phyloP scores from a whole-genome alignment of 2,113 vertebrate species.

The Nerophis ophidion region DNA sequence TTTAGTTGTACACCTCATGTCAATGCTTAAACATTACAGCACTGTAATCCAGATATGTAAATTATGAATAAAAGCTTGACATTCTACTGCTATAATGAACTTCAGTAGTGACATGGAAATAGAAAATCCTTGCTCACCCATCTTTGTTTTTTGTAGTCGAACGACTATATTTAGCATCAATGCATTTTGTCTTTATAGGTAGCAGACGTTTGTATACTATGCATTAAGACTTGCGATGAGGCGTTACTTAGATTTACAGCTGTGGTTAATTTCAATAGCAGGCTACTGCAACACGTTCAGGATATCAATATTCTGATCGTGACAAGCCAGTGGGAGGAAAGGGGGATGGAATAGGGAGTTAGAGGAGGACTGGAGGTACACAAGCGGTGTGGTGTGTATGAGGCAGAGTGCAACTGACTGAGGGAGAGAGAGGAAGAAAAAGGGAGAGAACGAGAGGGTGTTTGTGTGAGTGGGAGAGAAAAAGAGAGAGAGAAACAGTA shows the following conservation, averaged over 20 bases:
- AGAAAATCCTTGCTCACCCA: constrained; percentile 5
- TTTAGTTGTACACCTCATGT: constrained; percentile 28
- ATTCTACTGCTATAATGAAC: not conserved
- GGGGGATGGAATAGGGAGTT: constrained; percentile 47
- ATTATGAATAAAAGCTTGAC: constrained; percentile 39
- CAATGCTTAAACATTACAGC: constrained; percentile 44
- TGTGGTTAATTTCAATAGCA: constrained; percentile 62
- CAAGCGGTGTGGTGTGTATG: constrained; percentile 55
- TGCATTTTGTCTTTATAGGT: constrained; percentile 12
- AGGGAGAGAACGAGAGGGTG: constrained; percentile 57
- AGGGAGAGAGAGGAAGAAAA: constrained; percentile 53
- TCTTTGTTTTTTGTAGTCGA: not conserved
- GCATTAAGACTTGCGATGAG: constrained; percentile 25
- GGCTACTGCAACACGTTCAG: constrained; percentile 65
- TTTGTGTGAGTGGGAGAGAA: constrained; percentile 44
- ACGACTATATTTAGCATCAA: constrained; percentile 14
- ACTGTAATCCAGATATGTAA: constrained; percentile 34
- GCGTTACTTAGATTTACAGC: constrained; percentile 53
- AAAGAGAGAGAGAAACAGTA: constrained; percentile 76
- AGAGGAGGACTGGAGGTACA: constrained; percentile 56
- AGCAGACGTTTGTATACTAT: not conserved
- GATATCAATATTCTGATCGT: constrained; percentile 74
- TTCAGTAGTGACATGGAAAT: constrained; percentile 8
- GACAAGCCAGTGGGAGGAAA: constrained; percentile 56
- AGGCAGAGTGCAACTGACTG: constrained; percentile 59